Evolutionary conservation across 2,113 vertebrate species (phyloP), one percentile per base, ranked within the genome.

Genomic region (Steatornis caripensis): DNA sequence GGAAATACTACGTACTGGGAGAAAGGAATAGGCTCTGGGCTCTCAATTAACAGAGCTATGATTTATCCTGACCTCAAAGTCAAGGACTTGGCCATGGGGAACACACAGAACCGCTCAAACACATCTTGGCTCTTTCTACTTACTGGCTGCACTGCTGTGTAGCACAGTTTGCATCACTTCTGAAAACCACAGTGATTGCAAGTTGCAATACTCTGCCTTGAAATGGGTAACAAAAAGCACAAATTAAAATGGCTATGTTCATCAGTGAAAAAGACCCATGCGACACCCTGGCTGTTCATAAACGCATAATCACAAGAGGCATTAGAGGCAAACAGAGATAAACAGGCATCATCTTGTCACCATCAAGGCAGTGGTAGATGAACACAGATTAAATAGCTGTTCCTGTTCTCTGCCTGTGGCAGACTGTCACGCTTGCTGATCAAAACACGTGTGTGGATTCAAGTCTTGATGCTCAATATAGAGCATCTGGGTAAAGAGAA

Each of bases 241-340:
- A 71, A 45, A 20, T 19, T 29, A 12, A 53, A 79, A 43, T 1
- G 0, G 3, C 10, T 19, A 4, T 4, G 29, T 74, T 27, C 23
- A 16, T 0, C 1, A 14, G 24, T 29, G 6, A 51, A 53, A 14
- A n/a, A 41, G 4, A 18, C 11, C 11, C 0, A 0, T 4, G 3
- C 5, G 2, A 48, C 6, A 45, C 46, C 23, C 16, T 30, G 18
- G 32, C 13, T 48, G 26, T 4, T 46, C 65, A 71, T 9, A 39
- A 57, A 36, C 3, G 5, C 12, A 10, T 27, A 1, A 34, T 48
- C 51, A 57, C 4, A 1, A 48, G 45, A 55, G 41, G 13, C 27
- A 34, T 65, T 1, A 26, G 30, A 82, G 21, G 51, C 29, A 57
- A 26, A n/a, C n/a, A n/a, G 24, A 49, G 34, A 41, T 34, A 32